Evolutionary conservation across 2,797 vertebrate species (phyloP).

Genomic region (Hafferia zeledoni): DNA sequence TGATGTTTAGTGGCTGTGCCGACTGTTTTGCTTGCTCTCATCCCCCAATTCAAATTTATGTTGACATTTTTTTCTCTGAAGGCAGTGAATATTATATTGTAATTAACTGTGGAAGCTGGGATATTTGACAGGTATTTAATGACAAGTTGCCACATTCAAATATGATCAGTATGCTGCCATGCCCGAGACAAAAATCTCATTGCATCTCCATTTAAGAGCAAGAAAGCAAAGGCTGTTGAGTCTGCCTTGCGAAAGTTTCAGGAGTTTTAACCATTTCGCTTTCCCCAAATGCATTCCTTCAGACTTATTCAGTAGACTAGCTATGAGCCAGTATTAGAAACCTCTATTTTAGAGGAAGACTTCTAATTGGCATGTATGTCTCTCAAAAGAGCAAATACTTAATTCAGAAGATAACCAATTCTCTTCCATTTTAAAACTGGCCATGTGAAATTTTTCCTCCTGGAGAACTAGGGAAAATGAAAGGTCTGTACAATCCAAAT

Average conservation of each 20-base stretch:
- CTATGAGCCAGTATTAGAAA: not conserved
- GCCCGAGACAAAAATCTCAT: not conserved
- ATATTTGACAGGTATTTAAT: slow-evolving; percentile 12
- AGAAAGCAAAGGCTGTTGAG: not conserved
- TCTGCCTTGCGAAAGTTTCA: not conserved
- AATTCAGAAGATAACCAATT: not conserved
- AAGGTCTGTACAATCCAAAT: not conserved
- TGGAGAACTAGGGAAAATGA: not conserved
- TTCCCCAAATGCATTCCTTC: not conserved
- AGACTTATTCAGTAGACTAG: not conserved
- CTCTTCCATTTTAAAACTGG: not conserved
- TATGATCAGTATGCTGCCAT: not conserved
- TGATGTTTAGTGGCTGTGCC: not conserved
- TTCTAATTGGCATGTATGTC: not conserved
- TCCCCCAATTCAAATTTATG: not conserved
- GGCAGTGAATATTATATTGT: not conserved
- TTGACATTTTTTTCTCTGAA: not conserved
- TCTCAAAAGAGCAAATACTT: not conserved
- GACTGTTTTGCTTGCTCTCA: not conserved
- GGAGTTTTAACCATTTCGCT: not conserved
- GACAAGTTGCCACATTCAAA: not conserved
- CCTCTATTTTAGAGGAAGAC: not conserved
- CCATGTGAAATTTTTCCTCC: not conserved
- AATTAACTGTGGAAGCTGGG: slow-evolving; percentile 3
- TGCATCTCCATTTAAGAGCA: not conserved